These are phyloP conservation scores for Gymnoscelis rufifasciata DNA, from an alignment of 2,888 invertebrate genomes.

Conservation along the genomic window DNA sequence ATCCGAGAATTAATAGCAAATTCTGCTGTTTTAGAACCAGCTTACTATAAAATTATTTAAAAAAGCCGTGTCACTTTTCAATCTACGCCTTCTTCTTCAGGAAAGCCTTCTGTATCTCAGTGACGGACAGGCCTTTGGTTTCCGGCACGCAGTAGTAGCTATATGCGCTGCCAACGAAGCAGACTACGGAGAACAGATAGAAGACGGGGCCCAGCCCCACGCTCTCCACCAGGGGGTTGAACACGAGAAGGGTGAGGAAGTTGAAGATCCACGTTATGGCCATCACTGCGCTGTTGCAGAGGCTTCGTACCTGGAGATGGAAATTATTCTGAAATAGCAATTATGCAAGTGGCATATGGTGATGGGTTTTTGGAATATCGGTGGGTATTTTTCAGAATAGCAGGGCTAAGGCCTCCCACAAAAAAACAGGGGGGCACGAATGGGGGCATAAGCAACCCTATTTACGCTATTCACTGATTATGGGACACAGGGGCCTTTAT, in stretches of 20 bases:
- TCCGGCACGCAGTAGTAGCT: slow-evolving; percentile 57
- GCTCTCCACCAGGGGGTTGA: slow-evolving; percentile 47
- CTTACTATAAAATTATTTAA: no score
- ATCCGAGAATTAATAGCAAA: no score
- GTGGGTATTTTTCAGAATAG: no score
- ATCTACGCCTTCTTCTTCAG: slow-evolving; percentile 34
- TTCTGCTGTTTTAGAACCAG: no score
- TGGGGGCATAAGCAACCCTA: no score
- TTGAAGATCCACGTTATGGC: slow-evolving; percentile 47
- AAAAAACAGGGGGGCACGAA: no score
- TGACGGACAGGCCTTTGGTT: slow-evolving; percentile 58
- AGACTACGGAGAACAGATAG: slow-evolving; percentile 52
- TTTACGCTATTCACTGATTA: no score
- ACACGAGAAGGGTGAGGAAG: slow-evolving; percentile 54
- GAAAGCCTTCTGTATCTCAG: slow-evolving; percentile 50
- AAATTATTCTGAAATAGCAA: not conserved
- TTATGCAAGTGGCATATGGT: no score
- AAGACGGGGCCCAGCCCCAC: slow-evolving; percentile 58
- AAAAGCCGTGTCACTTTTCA: no score
- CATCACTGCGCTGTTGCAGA: slow-evolving; percentile 49
- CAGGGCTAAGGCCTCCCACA: no score
- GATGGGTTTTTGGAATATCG: no score
- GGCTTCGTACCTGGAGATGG: slow-evolving; percentile 44
- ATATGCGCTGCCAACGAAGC: slow-evolving; percentile 48
- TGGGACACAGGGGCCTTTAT: no score